Base-by-base conservation (phyloP, 2,113 vertebrate species). In the Abramis brama region DNA sequence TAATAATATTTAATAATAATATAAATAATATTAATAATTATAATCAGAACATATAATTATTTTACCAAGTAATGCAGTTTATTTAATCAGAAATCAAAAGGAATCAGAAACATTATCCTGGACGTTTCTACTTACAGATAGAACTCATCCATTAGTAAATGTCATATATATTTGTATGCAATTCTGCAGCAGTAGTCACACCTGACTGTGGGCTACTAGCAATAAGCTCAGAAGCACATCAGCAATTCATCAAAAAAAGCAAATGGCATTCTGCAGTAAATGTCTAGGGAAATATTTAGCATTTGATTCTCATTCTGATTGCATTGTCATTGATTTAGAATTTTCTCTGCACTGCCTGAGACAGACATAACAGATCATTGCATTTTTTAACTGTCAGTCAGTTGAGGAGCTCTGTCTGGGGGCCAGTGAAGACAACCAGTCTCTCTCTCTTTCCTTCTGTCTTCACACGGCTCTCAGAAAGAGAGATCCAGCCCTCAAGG, bases 241-340 rank as follows among this genome's bases (percentile, higher is more conserved):
- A 96, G 94, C 90, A 94, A 96, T 95, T 95, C 92, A 96, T 93
- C 94, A 95, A 93, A 70, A 43, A 95, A 88, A 93, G 90, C 91
- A 94, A 95, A 96, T 94, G 94, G 91, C 94, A 92, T 96, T 93
- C 94, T 87, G 88, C 86, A 89, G 13, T 80, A 93, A 93, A 95
- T 92, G 92, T 91, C 89, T 73, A 83, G 92, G 93, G 93, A 95
- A 94, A 94, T 94, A 94, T 93, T 95, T 93, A 93, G 94, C 94
- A 94, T 97, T 95, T 96, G 93, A 95, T 96, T 96, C 96, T 93
- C 92, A 93, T 93, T 93, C 93, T 95, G 94, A 96, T 96, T 94
- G 92, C 91, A 89, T 92, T 94, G 92, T 88, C 96, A 97, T 97
- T 93, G 96, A 97, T 96, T 95, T 92, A 90, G 90, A 92, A 94